Evolutionary conservation across 2,797 vertebrate genomes (phyloP), one percentile per base, ranked within the genome.

Genomic region (Yasuhikotakia modesta): DNA sequence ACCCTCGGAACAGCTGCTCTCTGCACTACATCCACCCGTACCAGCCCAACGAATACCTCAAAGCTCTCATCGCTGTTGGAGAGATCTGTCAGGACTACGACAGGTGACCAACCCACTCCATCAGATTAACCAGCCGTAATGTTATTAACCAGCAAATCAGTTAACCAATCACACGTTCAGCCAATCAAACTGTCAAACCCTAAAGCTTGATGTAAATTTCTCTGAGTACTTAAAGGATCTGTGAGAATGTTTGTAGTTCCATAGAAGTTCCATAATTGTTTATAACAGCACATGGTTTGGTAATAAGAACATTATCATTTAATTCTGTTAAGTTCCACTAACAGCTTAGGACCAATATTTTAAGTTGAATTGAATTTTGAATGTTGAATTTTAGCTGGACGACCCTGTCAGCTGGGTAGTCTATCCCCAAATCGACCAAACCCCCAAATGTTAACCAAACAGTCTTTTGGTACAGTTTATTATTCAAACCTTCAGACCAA

Each of bases 51-150:
- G 97, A 99, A 88, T 99, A 99, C 88, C 93, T 99, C 72, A 99
- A 99, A 91, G 98, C 97, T 0, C 84, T 99, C 88, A 97, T 99
- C 69, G 97, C 97, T 76, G 97, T 99, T 0, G 97, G 97, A 35
- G 97, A 99, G 91, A 99, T 99, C 88, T 98, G 97, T 92, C 97
- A 99, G 88, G 97, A 99, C 91, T 99, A 99, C 70, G 97, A 99
- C 95, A 99, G 98, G 97, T 97, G 70, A 24, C 19, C 45, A 6
- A 68, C 43, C 17, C 45, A 50, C 52, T 39, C 16, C 52, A 30
- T 45, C n/a, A 65, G 30, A 14, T 19, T 27, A 2, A n/a, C 30
- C 16, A 50, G 48, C n/a, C n/a, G n/a, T n/a, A n/a, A n/a, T n/a
- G n/a, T n/a, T n/a, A n/a, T 21, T 8, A 58, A 60, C 57, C 32